These are phyloP conservation scores for Salarias fasciatus DNA, from an alignment of 2,797 vertebrate species.

Conservation along the genomic window DNA sequence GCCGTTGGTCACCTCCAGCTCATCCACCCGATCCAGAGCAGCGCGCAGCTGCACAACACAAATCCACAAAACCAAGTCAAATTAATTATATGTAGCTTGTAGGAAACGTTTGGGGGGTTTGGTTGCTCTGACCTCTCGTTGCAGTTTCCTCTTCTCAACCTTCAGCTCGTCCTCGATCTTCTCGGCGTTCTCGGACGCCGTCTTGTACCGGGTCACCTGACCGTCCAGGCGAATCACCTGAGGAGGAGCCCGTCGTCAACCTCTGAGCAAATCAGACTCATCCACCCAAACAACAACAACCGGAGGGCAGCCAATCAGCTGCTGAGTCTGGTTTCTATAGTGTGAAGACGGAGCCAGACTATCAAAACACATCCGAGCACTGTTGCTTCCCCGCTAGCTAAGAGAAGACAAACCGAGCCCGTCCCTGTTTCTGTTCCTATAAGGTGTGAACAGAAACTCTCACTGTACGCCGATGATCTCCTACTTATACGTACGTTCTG, in stretches of 20 bases:
- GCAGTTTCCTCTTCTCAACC: constrained; percentile 93
- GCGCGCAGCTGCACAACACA: constrained; percentile 90
- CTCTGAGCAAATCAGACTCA: not conserved
- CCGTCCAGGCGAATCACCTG: constrained; percentile 92
- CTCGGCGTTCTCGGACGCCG: constrained; percentile 89
- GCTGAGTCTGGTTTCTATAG: no score
- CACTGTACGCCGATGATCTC: no score
- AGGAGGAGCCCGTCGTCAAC: not conserved
- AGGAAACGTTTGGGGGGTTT: no score
- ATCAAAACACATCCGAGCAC: not conserved
- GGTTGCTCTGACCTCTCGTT: constrained; percentile 88
- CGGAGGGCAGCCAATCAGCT: no score
- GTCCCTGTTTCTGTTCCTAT: no score
- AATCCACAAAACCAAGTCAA: no score
- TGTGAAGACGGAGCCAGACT: no score
- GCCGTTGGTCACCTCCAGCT: constrained; percentile 90
- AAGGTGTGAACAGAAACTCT: no score
- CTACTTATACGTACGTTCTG: constrained; percentile 85
- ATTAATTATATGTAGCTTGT: no score
- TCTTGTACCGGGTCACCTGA: constrained; percentile 91
- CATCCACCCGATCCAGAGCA: constrained; percentile 88
- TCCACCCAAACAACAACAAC: no score
- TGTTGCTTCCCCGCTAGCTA: no score
- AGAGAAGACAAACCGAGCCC: no score
- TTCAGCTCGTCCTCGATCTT: constrained; percentile 93